Evolutionary conservation across 2,113 vertebrate genomes (phyloP).

Genomic region (Myocastor coypus): DNA sequence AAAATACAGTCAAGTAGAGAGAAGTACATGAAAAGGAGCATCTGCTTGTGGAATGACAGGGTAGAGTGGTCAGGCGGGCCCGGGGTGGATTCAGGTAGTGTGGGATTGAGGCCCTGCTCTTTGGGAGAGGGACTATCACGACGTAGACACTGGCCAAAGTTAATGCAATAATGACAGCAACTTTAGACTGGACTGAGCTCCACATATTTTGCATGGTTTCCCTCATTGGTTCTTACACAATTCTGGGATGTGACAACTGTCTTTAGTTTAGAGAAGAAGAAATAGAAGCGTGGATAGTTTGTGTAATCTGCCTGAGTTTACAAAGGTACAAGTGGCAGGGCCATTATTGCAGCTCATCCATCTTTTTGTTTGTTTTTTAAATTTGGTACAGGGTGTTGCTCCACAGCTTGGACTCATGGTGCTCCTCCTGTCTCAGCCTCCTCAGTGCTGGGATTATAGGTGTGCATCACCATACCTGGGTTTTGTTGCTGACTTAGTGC

Average conservation of each 20-base stretch:
- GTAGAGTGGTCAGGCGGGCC: not conserved
- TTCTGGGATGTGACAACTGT: not conserved
- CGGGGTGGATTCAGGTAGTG: not conserved
- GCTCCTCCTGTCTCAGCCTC: too few species aligned
- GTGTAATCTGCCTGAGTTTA: not conserved
- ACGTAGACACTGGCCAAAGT: not conserved
- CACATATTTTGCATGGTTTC: not conserved
- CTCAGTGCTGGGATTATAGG: too few species aligned
- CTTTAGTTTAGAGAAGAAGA: not conserved
- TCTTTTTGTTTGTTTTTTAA: not conserved
- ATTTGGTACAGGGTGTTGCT: too few species aligned
- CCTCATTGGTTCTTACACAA: not conserved
- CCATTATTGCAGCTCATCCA: not conserved
- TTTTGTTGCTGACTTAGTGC: too few species aligned
- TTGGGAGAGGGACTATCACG: too few species aligned
- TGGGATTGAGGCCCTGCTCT: too few species aligned
- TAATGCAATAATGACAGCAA: not conserved
- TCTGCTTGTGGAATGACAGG: not conserved
- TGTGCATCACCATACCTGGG: too few species aligned
- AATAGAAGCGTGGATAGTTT: not conserved
- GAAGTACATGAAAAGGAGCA: not conserved
- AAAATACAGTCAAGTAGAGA: not conserved
- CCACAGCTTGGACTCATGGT: too few species aligned
- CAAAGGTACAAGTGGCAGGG: not conserved
- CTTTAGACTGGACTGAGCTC: not conserved